Evolutionary conservation across 2,797 vertebrate species (phyloP).

Genomic region (Limosa lapponica): DNA sequence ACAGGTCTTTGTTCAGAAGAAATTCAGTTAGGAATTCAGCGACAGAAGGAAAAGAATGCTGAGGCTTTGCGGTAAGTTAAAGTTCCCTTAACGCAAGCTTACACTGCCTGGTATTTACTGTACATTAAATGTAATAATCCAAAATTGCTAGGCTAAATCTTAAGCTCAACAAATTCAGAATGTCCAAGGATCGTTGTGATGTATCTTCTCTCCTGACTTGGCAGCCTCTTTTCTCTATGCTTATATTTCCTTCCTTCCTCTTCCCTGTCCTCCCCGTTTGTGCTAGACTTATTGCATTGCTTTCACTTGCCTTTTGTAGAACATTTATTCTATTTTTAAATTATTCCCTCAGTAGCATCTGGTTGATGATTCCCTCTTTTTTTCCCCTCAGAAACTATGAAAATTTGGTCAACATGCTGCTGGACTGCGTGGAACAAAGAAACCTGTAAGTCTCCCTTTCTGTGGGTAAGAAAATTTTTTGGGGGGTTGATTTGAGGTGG

Average conservation of each 20-base stretch:
- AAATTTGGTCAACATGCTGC: conserved; percentile 86
- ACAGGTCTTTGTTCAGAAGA: conserved; percentile 79
- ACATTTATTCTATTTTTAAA: not conserved
- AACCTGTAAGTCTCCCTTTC: conserved; percentile 86
- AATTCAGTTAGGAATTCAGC: conserved; percentile 80
- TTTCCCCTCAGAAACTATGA: conserved; percentile 87
- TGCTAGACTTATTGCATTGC: not conserved
- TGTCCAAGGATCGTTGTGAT: not conserved
- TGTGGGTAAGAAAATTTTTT: not conserved
- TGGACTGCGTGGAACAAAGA: conserved; percentile 88
- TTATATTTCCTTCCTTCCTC: not conserved
- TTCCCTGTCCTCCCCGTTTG: not conserved
- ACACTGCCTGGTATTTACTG: not conserved
- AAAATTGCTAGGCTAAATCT: not conserved
- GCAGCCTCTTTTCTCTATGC: not conserved
- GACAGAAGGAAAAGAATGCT: conserved; percentile 84
- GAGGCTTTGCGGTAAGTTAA: conserved; percentile 87
- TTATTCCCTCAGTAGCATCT: not conserved
- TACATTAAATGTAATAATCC: not conserved
- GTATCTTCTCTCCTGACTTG: not conserved
- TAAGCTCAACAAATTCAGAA: not conserved
- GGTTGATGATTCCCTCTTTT: not conserved
- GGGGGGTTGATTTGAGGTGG: not conserved
- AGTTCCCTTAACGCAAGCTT: not conserved
- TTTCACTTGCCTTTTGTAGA: not conserved